Conservation (phyloP, 2,113 vertebrate species). For the Paedocypris sp. region DNA sequence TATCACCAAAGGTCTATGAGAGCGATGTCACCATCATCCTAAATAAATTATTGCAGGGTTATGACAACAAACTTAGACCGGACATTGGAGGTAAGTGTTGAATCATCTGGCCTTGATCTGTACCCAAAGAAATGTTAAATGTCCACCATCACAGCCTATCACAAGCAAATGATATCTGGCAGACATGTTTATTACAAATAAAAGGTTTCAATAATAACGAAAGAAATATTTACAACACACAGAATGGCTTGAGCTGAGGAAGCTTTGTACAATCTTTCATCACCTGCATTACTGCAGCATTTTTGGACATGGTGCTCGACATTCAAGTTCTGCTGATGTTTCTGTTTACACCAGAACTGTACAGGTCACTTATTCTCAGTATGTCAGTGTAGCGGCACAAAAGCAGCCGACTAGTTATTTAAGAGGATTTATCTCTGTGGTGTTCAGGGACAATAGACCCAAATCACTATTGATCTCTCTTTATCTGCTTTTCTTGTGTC, state of each 20-base stretch:
- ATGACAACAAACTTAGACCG: conserved; percentile 90
- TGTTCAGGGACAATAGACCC: conserved; percentile 17
- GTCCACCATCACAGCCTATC: too few species aligned
- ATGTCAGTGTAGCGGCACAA: neutral
- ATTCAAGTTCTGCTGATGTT: conserved; percentile 3
- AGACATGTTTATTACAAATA: too few species aligned
- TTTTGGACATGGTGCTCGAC: neutral
- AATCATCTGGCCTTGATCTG: too few species aligned
- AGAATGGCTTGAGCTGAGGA: too few species aligned
- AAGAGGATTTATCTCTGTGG: conserved; percentile 20
- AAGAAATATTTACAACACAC: too few species aligned
- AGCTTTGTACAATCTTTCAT: too few species aligned
- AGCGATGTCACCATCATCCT: conserved; percentile 90
- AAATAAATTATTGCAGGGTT: conserved; percentile 83
- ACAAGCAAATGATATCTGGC: too few species aligned
- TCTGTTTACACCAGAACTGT: neutral
- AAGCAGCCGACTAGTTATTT: conserved; percentile 11
- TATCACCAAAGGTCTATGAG: conserved; percentile 90
- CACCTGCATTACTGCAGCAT: neutral
- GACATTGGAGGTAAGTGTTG: conserved; percentile 80
- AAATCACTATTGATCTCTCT: conserved; percentile 27
- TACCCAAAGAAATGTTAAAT: too few species aligned
- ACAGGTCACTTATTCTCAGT: neutral
- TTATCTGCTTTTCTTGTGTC: conserved; percentile 10
- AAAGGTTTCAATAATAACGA: too few species aligned